phyloP scores from a whole-genome alignment of 2,113 vertebrate genomes.

The Trichechus manatus region DNA sequence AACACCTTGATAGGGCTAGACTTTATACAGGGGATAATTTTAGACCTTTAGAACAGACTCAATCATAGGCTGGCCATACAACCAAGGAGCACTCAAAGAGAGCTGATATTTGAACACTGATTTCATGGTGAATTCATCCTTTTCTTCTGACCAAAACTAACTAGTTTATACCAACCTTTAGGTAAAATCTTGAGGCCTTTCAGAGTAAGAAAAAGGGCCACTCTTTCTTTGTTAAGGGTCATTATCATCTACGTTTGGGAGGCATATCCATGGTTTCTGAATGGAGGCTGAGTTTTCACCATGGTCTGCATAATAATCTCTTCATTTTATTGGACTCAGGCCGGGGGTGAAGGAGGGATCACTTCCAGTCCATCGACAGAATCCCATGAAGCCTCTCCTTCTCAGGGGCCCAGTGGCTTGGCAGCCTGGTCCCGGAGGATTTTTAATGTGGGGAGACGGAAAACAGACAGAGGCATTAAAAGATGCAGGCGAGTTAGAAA shows the following conservation, averaged over 20 bases:
- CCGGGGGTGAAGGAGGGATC: neutral
- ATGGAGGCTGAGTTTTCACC: fast-evolving
- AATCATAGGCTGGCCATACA: neutral
- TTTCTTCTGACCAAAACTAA: neutral
- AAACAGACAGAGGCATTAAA: neutral
- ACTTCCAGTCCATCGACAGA: neutral
- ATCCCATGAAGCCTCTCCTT: fast-evolving
- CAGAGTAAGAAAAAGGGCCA: neutral
- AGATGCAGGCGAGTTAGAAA: neutral
- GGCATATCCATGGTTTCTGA: neutral
- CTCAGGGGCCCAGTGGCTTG: neutral
- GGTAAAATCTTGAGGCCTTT: neutral
- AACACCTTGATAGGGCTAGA: fast-evolving
- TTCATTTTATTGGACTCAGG: neutral
- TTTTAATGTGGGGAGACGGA: neutral
- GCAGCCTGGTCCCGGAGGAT: neutral
- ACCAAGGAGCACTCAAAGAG: neutral
- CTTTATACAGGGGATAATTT: neutral
- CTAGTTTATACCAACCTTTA: neutral
- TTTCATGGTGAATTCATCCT: neutral
- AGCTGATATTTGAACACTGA: neutral
- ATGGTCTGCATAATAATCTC: fast-evolving
- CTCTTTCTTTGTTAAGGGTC: too few species aligned
- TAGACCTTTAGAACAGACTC: neutral
- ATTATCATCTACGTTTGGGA: fast-evolving